Base-by-base conservation (phyloP, 2,888 invertebrate genomes). In the Brachynemurus nebulosus region DNA sequence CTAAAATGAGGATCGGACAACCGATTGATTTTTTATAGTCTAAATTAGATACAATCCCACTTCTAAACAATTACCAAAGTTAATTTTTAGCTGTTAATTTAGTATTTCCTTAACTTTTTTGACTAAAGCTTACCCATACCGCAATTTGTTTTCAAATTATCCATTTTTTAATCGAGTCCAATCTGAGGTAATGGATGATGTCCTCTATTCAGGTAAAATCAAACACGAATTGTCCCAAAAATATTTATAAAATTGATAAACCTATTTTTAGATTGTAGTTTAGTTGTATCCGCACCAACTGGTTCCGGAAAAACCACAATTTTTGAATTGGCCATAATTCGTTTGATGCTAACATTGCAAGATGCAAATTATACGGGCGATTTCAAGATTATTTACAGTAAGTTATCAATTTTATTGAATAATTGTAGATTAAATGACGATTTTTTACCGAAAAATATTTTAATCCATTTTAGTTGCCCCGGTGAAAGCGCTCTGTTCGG, bases 221-320 rank as follows among this genome's bases (percentile, higher is more conserved):
- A n/a, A n/a, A 12, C 9, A 14, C 35, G 9, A 35, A 14, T 12
- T 9, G 4, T 12, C 16, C 16, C 6, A 8, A 34, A 19, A 27
- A 18, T 20, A 11, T 23, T 30, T 38, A 2, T 19, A n/a, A 25
- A 14, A 44, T 37, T 25, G 16, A 21, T 36, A 44, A n/a, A n/a
- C n/a, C n/a, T n/a, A 45, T 43, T 47, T 56, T 45, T 47, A 72
- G 83, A 85, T 62, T 72, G 73, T 55, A 74, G 83, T 1, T 58
- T 86, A 47, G 82, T 84, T 7, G 69, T 86, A 2, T 78, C 82
- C 48, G 82, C 86, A 1, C 86, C 86, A 0, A 88, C 86, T 3
- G 86, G 86, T 2, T 83, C 85, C 2, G 88, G 86, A 2, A 88
- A 88, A 64, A 88, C 86, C 0, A 80, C 74, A 17, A 65, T 86